These are phyloP conservation scores for Rhagophthalmus giganteus DNA, from an alignment of 2,888 invertebrate species.

Conservation along the genomic window DNA sequence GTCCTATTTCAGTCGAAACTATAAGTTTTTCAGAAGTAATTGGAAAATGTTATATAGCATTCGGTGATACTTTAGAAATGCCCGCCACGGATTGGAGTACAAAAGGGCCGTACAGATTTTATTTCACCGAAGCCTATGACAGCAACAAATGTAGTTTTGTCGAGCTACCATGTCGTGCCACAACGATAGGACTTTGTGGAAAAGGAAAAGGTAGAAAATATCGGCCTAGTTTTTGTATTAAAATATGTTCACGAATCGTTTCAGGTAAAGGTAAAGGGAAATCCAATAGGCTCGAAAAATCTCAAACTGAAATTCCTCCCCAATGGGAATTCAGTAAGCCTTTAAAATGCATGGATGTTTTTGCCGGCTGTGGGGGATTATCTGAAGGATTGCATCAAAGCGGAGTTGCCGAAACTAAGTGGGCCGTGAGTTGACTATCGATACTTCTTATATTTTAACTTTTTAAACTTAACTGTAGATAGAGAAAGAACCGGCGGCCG, in stretches of 20 bases:
- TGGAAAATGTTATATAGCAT: conserved; percentile 71
- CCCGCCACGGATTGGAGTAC: conserved; percentile 63
- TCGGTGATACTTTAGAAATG: conserved; percentile 61
- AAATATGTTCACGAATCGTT: neutral
- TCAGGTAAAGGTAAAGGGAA: conserved; percentile 70
- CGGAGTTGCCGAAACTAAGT: conserved; percentile 69
- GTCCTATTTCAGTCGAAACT: conserved; percentile 54
- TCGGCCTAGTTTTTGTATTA: neutral
- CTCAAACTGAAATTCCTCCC: conserved; percentile 40
- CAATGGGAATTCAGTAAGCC: conserved; percentile 56
- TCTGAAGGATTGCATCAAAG: conserved; percentile 74
- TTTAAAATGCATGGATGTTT: conserved; percentile 74
- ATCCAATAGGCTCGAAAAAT: conserved; percentile 45
- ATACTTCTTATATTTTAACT: no score
- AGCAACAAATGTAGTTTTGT: conserved; percentile 59
- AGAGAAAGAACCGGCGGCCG: conserved; percentile 76
- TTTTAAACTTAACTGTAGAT: no score
- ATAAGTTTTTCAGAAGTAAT: conserved; percentile 64
- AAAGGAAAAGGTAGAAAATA: conserved; percentile 62
- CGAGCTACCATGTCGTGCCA: conserved; percentile 66
- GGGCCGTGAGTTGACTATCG: conserved; percentile 71
- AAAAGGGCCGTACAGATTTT: conserved; percentile 70
- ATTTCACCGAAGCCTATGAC: conserved; percentile 72
- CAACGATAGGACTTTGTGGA: conserved; percentile 61
- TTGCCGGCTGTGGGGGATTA: conserved; percentile 84